Base-by-base conservation (phyloP, 2,888 invertebrate genomes). In the Nowickia ferox region DNA sequence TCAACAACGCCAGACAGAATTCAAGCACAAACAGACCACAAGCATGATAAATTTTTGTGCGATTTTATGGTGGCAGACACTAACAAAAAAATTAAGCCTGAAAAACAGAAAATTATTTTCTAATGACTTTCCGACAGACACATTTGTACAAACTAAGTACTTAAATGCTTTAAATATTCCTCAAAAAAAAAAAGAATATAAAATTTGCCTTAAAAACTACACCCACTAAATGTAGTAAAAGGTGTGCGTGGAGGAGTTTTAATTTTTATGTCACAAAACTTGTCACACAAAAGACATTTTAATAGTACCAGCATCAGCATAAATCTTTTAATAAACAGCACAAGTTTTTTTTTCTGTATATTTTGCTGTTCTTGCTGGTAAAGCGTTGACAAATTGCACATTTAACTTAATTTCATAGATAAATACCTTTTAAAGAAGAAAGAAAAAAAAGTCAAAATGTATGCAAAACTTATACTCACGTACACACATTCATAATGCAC, bases 321-420 rank as follows among this genome's bases (percentile, higher is more conserved):
- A 85, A 85, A 85, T 85, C 82, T 74, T 85, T 78, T 85, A 85
- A 85, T 85, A 82, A 82, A 85, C 81, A 69, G 77, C 85, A 78
- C 57, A 57, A 10, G 40, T 13, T 65, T 57, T 68, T 48, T 53
- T 13, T 57, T 19, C 13, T 30, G 30, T 1, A 17, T 15, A 9
- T 63, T 19, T n/a, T 42, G 6, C 15, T 75, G 5, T 44, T 9
- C 5, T 55, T 59, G 10, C 61, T 63, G 69, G 3, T 68, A 75
- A 74, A 82, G 78, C 85, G 85, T 82, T 85, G 85, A 85, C 82
- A 85, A 85, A 85, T 85, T 82, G 82, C 85, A 82, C 81, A 85
- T 85, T 85, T 85, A 85, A 85, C 81, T 85, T 85, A 85, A 85
- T 85, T 85, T 85, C 85, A 85, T 78, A 85, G 85, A 85, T 85